Evolutionary conservation across 2,797 vertebrate species (phyloP), one percentile per base, ranked within the genome.

Genomic region (Tragelaphus oryx): DNA sequence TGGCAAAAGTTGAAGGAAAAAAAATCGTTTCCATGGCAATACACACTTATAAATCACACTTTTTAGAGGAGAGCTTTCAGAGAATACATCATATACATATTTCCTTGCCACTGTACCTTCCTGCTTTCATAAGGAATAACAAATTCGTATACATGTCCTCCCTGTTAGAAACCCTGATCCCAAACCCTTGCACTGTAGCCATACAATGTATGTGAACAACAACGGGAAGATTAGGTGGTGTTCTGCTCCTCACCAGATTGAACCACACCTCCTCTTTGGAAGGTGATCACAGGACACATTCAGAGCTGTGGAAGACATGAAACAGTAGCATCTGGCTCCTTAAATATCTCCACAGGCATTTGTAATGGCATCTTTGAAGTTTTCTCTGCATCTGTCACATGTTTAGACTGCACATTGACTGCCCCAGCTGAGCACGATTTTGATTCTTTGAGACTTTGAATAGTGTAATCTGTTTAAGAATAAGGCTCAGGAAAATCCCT

Each of bases 331-430:
- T 98, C 98, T 98, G 98, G 97, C 94, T 98, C 95, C 97, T 98
- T 98, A 98, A 98, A 97, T 97, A 96, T 97, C 98, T 98, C 98
- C 98, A 98, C 76, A 80, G 98, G 98, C 96, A 97, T 97, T 98
- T 98, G 96, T 97, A 98, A 97, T 89, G 68, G 94, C 96, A 98
- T 97, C 97, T 98, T 98, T 98, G 98, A 98, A 98, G 97, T 97
- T 91, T 33, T 96, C 96, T 97, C 97, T 96, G 92, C 97, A 98
- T 98, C 98, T 98, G 98, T 97, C 97, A 98, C 95, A 97, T 96
- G 95, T 96, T 97, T 97, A 97, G 97, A 91, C 97, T 97, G 82
- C 94, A 97, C 96, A 97, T 95, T 98, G 98, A 98, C 97, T 98
- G 84, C 93, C 94, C 96, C 98, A 98, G 97, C 96, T 98, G 97